These are phyloP conservation scores for Saiga tatarica DNA, from an alignment of 2,113 vertebrate species.

Conservation along the genomic window DNA sequence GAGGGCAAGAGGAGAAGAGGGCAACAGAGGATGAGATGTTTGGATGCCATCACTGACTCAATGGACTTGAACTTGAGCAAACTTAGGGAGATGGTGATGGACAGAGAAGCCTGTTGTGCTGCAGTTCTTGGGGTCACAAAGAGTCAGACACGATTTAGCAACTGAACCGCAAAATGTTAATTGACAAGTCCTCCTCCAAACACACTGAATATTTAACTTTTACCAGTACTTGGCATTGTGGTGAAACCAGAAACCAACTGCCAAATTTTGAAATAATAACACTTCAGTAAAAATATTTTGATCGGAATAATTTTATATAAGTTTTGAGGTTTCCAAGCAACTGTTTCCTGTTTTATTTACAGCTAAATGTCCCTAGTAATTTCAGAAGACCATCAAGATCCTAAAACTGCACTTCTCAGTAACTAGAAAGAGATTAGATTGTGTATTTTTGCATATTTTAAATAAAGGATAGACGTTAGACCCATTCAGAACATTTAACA, in stretches of 20 bases:
- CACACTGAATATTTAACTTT: not conserved
- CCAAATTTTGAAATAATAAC: not conserved
- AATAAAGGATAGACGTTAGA: constrained; percentile 5
- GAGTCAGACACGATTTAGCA: not conserved
- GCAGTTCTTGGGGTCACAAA: not conserved
- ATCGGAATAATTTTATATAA: not conserved
- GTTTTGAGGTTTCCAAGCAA: not conserved
- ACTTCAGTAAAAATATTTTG: constrained; percentile 7
- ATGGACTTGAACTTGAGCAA: not conserved
- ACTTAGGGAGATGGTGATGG: not conserved
- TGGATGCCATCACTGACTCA: not conserved
- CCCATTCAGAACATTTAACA: not conserved
- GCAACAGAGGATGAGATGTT: not conserved
- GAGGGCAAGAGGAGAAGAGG: not conserved
- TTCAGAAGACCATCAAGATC: not conserved
- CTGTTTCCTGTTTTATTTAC: not conserved
- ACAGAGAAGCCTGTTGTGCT: not conserved
- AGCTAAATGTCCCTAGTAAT: not conserved
- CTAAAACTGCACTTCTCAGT: not conserved
- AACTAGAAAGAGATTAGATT: not conserved
- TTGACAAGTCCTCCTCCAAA: not conserved
- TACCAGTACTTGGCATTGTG: not conserved
- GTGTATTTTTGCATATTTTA: not conserved
- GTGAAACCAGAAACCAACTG: not conserved
- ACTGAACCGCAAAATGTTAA: not conserved